Percentiles rank a stretch among this genome's conserved stretches.
phyloP scores from a whole-genome alignment of 2,888 invertebrate species.

The Apotomis capreana region DNA sequence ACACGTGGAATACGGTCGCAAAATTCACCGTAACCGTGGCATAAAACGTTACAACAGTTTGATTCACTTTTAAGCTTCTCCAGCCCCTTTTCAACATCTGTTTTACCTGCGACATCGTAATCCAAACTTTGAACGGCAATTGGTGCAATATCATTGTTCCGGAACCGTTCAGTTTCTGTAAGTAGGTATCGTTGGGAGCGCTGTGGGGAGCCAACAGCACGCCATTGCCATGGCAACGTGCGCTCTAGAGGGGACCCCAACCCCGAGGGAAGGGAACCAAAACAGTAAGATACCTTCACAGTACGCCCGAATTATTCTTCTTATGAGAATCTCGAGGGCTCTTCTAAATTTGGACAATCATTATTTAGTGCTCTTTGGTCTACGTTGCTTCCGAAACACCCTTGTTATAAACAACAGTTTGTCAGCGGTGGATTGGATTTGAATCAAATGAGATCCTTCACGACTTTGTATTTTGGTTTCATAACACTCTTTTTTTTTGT shows the following conservation, averaged over 20 bases:
- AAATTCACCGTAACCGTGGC: neutral
- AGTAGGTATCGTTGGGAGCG: constrained; percentile 60
- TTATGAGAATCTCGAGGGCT: constrained; percentile 41
- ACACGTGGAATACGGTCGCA: neutral
- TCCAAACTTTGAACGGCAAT: constrained; percentile 43
- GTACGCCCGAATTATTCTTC: constrained; percentile 49
- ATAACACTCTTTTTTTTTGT: too few species aligned
- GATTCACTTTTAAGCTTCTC: constrained; percentile 35
- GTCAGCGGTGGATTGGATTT: constrained; percentile 40
- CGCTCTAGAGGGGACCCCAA: constrained; percentile 68
- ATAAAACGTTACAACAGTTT: constrained; percentile 21
- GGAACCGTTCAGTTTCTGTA: constrained; percentile 51
- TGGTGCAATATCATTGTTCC: constrained; percentile 50
- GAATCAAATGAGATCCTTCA: constrained; percentile 7
- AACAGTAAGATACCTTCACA: constrained; percentile 64
- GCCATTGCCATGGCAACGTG: constrained; percentile 73
- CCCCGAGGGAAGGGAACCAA: constrained; percentile 68
- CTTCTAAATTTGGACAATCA: constrained; percentile 53
- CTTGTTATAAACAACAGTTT: constrained; percentile 53
- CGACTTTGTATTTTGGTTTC: constrained; percentile 2
- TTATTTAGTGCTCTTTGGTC: constrained; percentile 59
- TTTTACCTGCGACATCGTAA: constrained; percentile 42
- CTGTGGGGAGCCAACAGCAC: constrained; percentile 78
- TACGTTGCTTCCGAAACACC: constrained; percentile 47
- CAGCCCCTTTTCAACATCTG: constrained; percentile 37